Base-by-base conservation (phyloP, 2,888 invertebrate genomes). In the Rhagonycha fulva region DNA sequence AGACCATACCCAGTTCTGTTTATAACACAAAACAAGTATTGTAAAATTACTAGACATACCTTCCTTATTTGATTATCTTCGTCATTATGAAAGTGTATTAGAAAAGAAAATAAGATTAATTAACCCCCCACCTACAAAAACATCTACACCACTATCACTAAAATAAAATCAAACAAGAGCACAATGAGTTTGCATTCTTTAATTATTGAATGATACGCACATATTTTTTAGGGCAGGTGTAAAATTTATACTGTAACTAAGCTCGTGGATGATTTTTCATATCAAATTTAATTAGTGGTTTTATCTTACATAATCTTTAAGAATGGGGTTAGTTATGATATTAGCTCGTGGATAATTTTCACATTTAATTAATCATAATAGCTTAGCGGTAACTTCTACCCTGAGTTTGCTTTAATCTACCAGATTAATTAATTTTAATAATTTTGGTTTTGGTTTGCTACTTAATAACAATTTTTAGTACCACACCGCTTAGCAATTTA, bases 131-230 rank as follows among this genome's bases (percentile, higher is more conserved):
- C 26, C 26, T 66, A 3, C 12, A 66, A 14, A 47, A 12, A 66
- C 63, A 66, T 14, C 63, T 24, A 66, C 26, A 47, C 47, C 9
- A 66, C 24, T 68, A 68, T 68, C 68, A 70, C 60, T 62, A 47
- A 70, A 30, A 70, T 30, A 72, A 78, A 75, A 79, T 77, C 78
- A 78, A 78, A 74, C 79, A 78, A 76, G 76, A 77, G 78, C 63
- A 75, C 71, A 63, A 69, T 81, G 81, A 81, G 79, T 80, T 70
- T 74, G 79, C 78, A 70, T 77, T 81, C 76, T 78, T 80, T 81
- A 81, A 81, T 81, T 80, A 78, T 76, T 77, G 68, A 77, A 81
- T 81, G 80, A 81, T 80, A 76, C 70, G 80, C 81, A 77, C 80
- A 80, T 81, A 79, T 79, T 81, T 80, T 47, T 74, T 14, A 30